These are phyloP conservation scores for Eledona agricola DNA, from an alignment of 2,888 invertebrate species.

Conservation along the genomic window DNA sequence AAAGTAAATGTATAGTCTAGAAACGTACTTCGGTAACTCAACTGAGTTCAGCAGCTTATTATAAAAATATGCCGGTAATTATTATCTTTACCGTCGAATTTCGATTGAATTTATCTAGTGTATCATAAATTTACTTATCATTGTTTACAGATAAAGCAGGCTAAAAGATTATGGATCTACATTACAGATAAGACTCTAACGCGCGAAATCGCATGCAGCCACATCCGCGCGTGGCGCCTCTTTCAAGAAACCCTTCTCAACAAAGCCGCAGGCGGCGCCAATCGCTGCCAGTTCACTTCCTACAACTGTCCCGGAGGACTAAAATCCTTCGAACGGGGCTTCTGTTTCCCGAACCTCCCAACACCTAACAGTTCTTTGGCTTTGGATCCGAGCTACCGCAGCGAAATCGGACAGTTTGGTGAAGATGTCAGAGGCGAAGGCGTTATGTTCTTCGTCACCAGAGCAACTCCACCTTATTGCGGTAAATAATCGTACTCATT, in stretches of 20 bases:
- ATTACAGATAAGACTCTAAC: slow-evolving; percentile 49
- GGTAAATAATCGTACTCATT: slow-evolving; percentile 61
- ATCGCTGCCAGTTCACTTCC: slow-evolving; percentile 64
- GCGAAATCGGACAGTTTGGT: slow-evolving; percentile 57
- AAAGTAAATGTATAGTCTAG: no score
- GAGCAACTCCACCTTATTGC: slow-evolving; percentile 64
- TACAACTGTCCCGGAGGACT: slow-evolving; percentile 67
- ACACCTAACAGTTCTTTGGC: slow-evolving; percentile 51
- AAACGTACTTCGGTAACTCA: no score
- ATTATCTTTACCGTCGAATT: no score
- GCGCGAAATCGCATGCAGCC: slow-evolving; percentile 67
- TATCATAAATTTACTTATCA: no score
- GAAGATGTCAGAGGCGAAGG: slow-evolving; percentile 63
- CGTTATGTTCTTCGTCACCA: slow-evolving; percentile 66
- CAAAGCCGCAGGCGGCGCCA: slow-evolving; percentile 47
- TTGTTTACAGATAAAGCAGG: slow-evolving; percentile 2
- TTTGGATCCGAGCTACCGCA: slow-evolving; percentile 50
- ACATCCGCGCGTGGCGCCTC: slow-evolving; percentile 66
- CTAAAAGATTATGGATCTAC: neutral
- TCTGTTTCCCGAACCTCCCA: slow-evolving; percentile 64
- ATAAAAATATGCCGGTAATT: no score
- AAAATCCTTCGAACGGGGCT: slow-evolving; percentile 63
- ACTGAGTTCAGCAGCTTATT: no score
- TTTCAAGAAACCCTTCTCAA: slow-evolving; percentile 65
- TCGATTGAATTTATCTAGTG: no score